phyloP scores from a whole-genome alignment of 2,113 vertebrate genomes.

The Rhea americana region DNA sequence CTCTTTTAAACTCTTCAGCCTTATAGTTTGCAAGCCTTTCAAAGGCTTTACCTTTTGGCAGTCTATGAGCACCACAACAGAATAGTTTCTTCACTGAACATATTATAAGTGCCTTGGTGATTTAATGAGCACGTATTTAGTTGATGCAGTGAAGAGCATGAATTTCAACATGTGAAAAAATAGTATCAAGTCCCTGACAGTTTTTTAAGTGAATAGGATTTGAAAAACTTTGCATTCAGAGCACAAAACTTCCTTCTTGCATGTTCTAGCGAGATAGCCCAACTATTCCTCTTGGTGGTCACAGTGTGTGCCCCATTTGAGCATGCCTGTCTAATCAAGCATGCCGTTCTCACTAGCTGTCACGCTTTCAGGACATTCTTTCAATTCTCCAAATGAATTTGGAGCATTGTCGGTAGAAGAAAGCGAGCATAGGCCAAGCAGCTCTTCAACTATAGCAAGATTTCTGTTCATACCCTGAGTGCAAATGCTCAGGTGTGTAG shows the following conservation, averaged over 20 bases:
- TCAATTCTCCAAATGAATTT: neutral
- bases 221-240: neutral
- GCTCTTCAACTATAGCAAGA: neutral
- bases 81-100: neutral
- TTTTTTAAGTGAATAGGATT: neutral
- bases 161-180: neutral
- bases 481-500: neutral
- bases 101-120: neutral
- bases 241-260: neutral
- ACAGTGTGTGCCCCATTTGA: neutral
- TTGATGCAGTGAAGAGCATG: neutral
- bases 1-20: neutral
- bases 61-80: neutral
- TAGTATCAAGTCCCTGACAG: neutral
- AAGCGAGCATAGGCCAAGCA: accelerated
- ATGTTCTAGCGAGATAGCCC: neutral
- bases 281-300: neutral
- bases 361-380: neutral
- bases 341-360: neutral
- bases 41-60: neutral
- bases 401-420: neutral
- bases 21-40: neutral
- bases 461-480: neutral
- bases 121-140: neutral
- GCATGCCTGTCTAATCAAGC: neutral